Percentiles rank a stretch among this genome's conserved stretches.
Conservation (phyloP, 2,888 invertebrate genomes). For the Papilio demoleus region DNA sequence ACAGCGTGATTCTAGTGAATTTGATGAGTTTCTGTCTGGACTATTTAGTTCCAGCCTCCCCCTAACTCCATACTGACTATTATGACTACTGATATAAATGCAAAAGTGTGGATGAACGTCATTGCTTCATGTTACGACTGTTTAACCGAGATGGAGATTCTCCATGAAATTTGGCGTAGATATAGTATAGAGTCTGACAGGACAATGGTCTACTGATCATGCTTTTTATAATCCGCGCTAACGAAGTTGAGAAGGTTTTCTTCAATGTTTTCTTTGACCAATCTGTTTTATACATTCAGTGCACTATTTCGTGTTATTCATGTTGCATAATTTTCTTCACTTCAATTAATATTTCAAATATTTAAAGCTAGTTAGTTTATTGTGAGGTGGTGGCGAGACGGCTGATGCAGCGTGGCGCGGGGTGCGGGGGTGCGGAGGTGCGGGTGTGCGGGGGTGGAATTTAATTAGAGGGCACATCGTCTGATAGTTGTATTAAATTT, state of each 20-base stretch:
- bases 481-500: constrained; percentile 20
- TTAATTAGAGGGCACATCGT: constrained; percentile 9
- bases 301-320: neutral
- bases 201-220: no score
- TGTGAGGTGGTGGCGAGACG: constrained; percentile 2
- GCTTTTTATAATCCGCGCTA: no score
- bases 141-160: no score
- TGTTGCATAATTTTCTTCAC: neutral
- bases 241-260: no score
- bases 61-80: no score
- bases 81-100: no score
- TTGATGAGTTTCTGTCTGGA: constrained; percentile 1
- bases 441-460: constrained; percentile 13
- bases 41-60: constrained; percentile 12
- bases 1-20: neutral
- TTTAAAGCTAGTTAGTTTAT: neutral
- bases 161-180: no score
- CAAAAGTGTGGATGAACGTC: no score
- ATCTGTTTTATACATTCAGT: neutral
- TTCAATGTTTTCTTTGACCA: no score
- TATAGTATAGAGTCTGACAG: no score
- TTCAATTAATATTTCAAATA: neutral
- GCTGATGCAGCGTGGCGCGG: neutral
- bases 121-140: no score
- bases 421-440: no score